Conservation (phyloP, 2,888 invertebrate genomes). For the Acrobasis consociella region DNA sequence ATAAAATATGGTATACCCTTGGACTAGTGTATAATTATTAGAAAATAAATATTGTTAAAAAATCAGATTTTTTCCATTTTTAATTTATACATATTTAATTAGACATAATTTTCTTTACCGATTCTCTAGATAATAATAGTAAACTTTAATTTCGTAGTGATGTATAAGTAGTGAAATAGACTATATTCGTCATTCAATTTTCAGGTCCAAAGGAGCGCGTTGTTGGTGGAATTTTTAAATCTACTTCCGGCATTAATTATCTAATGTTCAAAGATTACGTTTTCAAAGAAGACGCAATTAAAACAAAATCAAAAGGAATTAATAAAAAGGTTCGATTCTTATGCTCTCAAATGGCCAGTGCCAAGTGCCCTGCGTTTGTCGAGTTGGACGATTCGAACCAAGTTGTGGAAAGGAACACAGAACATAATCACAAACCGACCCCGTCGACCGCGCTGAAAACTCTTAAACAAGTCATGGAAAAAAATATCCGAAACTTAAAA, state of each 20-base stretch:
- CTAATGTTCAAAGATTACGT: slow-evolving; percentile 43
- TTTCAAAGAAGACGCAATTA: slow-evolving; percentile 35
- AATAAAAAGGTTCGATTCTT: neutral
- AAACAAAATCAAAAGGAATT: neutral
- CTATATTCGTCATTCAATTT: neutral
- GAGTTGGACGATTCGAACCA: slow-evolving; percentile 4
- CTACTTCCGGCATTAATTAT: slow-evolving; percentile 34
- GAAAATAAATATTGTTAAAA: too few species aligned
- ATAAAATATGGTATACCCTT: neutral
- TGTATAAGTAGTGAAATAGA: too few species aligned
- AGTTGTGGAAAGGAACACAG: slow-evolving; percentile 6
- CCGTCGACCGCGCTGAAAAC: slow-evolving; percentile 1
- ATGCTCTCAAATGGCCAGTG: neutral
- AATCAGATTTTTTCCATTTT: too few species aligned
- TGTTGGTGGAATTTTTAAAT: slow-evolving; percentile 14
- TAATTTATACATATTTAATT: too few species aligned
- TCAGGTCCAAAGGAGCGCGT: neutral
- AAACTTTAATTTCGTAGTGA: too few species aligned
- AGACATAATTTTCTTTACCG: too few species aligned
- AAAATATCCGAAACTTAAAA: slow-evolving; percentile 1
- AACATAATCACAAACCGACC: neutral
- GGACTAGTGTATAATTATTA: neutral
- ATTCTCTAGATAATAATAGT: too few species aligned
- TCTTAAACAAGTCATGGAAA: slow-evolving; percentile 10
- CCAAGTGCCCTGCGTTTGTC: neutral